A percentile compares a stretch with the other conserved stretches of the same genome.
Conservation (phyloP, 2,797 vertebrate genomes). For the Geotrypetes seraphini region DNA sequence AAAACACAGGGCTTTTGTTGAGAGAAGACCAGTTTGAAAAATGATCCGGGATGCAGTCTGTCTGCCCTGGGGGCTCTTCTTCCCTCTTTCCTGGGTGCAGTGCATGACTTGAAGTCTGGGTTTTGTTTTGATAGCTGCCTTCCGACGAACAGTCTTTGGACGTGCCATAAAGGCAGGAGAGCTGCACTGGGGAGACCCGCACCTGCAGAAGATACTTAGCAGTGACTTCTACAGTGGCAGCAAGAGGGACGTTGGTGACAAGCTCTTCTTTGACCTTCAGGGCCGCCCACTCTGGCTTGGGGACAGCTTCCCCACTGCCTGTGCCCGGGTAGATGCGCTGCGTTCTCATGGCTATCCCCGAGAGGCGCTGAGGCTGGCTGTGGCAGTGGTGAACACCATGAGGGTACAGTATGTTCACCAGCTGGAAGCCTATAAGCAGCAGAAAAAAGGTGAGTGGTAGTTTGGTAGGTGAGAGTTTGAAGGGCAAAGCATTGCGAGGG, state of each 20-base stretch:
- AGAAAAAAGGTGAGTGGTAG: slow-evolving; percentile 39
- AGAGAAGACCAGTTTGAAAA: too few species aligned
- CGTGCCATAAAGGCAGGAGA: slow-evolving; percentile 43
- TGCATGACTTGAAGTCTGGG: not conserved
- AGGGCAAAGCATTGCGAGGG: not conserved
- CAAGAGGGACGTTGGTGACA: too few species aligned
- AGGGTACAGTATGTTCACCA: slow-evolving; percentile 42
- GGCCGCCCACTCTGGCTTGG: slow-evolving; percentile 47
- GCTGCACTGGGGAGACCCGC: slow-evolving; percentile 36
- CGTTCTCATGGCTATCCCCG: slow-evolving; percentile 44
- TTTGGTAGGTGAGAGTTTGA: not conserved
- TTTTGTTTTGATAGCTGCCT: not conserved
- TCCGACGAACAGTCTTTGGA: slow-evolving; percentile 39
- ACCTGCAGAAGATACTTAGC: slow-evolving; percentile 41
- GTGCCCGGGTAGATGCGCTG: slow-evolving; percentile 48
- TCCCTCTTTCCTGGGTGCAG: not conserved
- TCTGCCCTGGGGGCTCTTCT: not conserved
- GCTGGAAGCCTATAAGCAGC: slow-evolving; percentile 44
- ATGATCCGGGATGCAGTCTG: too few species aligned
- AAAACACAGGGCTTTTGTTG: too few species aligned
- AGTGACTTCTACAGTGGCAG: too few species aligned
- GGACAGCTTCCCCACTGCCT: slow-evolving; percentile 47
- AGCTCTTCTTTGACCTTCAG: slow-evolving; percentile 40
- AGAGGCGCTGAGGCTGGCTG: slow-evolving; percentile 43
- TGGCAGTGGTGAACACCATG: slow-evolving; percentile 38